Conservation (phyloP, 2,113 vertebrate species). For the Ammospiza nelsoni region DNA sequence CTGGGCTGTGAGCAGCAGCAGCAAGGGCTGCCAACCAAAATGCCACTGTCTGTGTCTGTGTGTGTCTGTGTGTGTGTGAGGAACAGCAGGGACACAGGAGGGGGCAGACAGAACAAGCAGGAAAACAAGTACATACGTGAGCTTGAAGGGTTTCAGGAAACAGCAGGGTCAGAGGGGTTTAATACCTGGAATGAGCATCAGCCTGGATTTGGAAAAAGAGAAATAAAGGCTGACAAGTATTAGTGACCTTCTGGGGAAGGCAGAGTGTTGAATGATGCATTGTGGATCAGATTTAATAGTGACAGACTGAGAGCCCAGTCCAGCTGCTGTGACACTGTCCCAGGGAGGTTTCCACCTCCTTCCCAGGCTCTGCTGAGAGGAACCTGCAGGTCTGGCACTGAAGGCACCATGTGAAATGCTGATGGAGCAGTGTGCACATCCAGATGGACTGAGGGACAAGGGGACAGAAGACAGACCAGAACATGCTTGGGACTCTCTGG, state of each 20-base stretch:
- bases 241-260: background rate
- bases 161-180: background rate
- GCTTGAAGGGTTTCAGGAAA: background rate
- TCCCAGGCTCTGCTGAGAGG: background rate
- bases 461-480: background rate
- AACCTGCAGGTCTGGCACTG: background rate
- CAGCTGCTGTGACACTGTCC: background rate
- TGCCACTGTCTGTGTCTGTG: background rate
- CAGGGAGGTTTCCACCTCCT: background rate
- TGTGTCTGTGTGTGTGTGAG: background rate
- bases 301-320: background rate
- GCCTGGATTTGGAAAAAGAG: constrained; percentile 7
- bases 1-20: constrained; percentile 11
- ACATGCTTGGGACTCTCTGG: background rate
- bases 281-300: background rate
- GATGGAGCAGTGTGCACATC: background rate
- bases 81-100: background rate
- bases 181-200: background rate
- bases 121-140: constrained; percentile 16
- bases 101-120: background rate
- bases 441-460: constrained; percentile 12
- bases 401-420: constrained; percentile 70
- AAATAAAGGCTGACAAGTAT: constrained; percentile 15
- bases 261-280: background rate
- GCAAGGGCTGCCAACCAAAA: constrained; percentile 18